A percentile compares a stretch with the other conserved stretches of the same genome.
Conservation (phyloP, 2,888 invertebrate genomes). For the Plebejus argus region DNA sequence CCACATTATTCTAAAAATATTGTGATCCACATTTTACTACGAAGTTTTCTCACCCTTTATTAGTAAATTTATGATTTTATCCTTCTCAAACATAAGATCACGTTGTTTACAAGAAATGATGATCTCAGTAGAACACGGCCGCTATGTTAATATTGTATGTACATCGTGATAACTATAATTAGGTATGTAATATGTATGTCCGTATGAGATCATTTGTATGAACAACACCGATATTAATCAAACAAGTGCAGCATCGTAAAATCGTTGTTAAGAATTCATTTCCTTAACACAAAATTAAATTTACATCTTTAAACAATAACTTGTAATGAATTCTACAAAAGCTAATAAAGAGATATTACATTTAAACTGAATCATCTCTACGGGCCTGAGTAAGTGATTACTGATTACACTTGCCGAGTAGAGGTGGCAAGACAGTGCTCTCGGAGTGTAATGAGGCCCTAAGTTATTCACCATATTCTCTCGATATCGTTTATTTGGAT, state of each 20-base stretch:
- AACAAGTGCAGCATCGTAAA: neutral
- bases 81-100: neutral
- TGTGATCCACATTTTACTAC: neutral
- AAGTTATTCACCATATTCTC: too few relatives aligned
- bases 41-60: neutral
- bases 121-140: neutral
- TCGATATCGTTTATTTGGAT: neutral
- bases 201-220: slow-evolving; percentile 24
- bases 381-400: too few relatives aligned
- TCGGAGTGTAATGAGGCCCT: too few relatives aligned
- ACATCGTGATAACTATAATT: slow-evolving; percentile 16
- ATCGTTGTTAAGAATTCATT: neutral
- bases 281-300: neutral
- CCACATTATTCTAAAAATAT: too few relatives aligned
- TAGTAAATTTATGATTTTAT: neutral
- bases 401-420: too few relatives aligned
- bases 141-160: slow-evolving; percentile 8
- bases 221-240: slow-evolving; percentile 6
- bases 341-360: neutral
- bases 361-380: neutral
- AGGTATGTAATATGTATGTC: neutral
- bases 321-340: too few relatives aligned
- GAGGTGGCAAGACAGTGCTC: too few relatives aligned
- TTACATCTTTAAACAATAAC: neutral
- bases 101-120: neutral